Evolutionary conservation across 2,888 invertebrate species (phyloP).

Genomic region (Oligia latruncula): DNA sequence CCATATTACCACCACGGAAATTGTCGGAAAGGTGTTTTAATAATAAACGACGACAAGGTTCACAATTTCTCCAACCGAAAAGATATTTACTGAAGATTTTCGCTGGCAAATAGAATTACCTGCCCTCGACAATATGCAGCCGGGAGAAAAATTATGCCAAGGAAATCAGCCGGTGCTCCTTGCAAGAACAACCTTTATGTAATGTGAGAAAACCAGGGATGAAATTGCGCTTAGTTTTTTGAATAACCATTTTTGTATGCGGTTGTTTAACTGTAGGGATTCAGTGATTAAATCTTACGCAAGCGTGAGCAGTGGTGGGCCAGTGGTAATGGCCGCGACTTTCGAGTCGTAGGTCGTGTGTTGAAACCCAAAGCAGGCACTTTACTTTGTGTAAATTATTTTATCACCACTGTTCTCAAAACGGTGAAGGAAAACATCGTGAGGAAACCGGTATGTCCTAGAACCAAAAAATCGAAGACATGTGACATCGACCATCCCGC

Average conservation of each 20-base stretch:
- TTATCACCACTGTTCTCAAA: background rate
- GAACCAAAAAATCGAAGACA: background rate
- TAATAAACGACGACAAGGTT: slow-evolving; percentile 43
- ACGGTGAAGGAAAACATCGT: background rate
- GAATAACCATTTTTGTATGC: slow-evolving; percentile 26
- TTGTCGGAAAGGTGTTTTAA: slow-evolving; percentile 38
- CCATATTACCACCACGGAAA: slow-evolving; percentile 26
- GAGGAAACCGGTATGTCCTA: background rate
- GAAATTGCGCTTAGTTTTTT: slow-evolving; percentile 52
- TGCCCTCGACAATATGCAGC: slow-evolving; percentile 74
- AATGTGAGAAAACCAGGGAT: slow-evolving; percentile 43
- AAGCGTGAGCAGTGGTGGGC: background rate
- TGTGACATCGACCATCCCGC: background rate
- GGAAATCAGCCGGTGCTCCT: slow-evolving; percentile 72
- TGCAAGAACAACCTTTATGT: slow-evolving; percentile 57
- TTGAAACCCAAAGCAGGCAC: background rate
- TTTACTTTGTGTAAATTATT: background rate
- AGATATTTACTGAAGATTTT: slow-evolving; percentile 63
- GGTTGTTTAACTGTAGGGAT: background rate
- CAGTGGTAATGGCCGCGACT: no score
- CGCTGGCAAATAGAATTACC: slow-evolving; percentile 76
- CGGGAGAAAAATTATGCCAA: slow-evolving; percentile 77
- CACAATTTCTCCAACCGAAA: slow-evolving; percentile 51
- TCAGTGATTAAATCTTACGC: background rate
- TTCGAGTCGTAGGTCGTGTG: background rate